Base-by-base conservation (phyloP, 2,888 invertebrate species). In the Lasioglossum lativentre region DNA sequence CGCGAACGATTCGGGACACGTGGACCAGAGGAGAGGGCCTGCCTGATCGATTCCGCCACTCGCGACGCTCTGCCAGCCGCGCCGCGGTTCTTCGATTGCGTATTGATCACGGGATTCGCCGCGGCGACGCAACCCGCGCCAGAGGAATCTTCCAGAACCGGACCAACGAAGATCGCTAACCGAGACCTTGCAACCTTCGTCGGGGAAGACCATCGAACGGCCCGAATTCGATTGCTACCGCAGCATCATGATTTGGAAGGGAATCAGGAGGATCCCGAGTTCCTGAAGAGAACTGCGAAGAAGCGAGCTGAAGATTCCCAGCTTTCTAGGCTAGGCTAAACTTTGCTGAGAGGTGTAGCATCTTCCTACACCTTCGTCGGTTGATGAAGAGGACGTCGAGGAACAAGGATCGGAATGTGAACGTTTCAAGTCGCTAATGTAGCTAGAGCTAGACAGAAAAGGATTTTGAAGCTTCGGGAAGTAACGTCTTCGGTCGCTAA, bases 71-170 rank as follows among this genome's bases (percentile, higher is more conserved):
- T 68, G 19, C 34, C 19, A 34, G 38, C 30, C 34, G 66, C 66
- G 5, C 23, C 71, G 38, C 23, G 70, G 38, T 52, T 52, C 52
- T 84, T 82, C 83, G 83, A 84, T 82, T 73, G 68, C 14, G 56
- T 30, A 84, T 84, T 68, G 77, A 82, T 77, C 76, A n/a, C 38
- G 68, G 52, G 71, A 52, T 68, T 56, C 72, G 59, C 56, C 40
- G 52, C 1, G 72, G 14, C 40, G 38, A 52, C 78, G 78, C 78
- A 66, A 40, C 75, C 40, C 30, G 63, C 59, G 19, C 59, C 10
- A n/a, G 23, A 52, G 75, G 63, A 63, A 75, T 75, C 40, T 30
- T 52, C 74, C n/a, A 19, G 38, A 66, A 66, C 8, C 66, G 59
- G 14, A 27, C 5, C n/a, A 1, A 59, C 27, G 14, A 27, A 27